Conservation (phyloP, 2,113 vertebrate species). For the Pleuronectes platessa region DNA sequence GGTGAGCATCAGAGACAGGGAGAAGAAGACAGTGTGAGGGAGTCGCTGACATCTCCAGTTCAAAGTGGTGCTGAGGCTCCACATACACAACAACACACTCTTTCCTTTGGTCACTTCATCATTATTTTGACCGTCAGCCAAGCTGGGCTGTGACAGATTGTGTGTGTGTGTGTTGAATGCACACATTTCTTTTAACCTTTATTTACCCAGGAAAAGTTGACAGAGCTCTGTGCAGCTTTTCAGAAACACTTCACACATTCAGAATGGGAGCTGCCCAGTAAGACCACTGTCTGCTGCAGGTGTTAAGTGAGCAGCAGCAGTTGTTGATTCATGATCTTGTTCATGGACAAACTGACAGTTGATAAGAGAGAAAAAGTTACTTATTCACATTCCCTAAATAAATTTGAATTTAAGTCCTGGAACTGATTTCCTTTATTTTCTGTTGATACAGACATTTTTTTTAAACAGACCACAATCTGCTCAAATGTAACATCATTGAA, state of each 20-base stretch:
- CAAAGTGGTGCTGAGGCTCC: slow-evolving; percentile 59
- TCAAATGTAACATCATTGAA: slow-evolving; percentile 59
- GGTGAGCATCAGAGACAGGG: slow-evolving; percentile 46
- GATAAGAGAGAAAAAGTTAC: background rate
- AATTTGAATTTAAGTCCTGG: background rate
- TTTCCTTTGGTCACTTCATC: slow-evolving; percentile 65
- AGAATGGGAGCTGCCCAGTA: slow-evolving; percentile 23
- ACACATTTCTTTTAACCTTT: slow-evolving; percentile 42
- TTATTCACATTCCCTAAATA: background rate
- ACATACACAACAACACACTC: slow-evolving; percentile 46
- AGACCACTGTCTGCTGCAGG: background rate
- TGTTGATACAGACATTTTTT: no score
- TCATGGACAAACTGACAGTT: background rate
- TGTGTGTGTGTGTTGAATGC: slow-evolving; percentile 21
- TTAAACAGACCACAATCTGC: no score
- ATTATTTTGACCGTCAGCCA: slow-evolving; percentile 58
- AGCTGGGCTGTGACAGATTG: slow-evolving; percentile 42
- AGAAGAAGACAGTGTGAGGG: slow-evolving; percentile 30
- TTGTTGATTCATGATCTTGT: background rate
- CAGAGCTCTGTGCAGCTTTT: slow-evolving; percentile 23
- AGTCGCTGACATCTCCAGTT: slow-evolving; percentile 68
- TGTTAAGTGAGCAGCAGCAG: background rate
- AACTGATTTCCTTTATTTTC: background rate
- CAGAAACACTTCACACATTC: slow-evolving; percentile 9
- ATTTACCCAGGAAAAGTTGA: slow-evolving; percentile 33